A percentile compares a stretch with the other conserved stretches of the same genome.
Conservation (phyloP, 2,888 invertebrate species). For the Acutogordius australiensis region DNA sequence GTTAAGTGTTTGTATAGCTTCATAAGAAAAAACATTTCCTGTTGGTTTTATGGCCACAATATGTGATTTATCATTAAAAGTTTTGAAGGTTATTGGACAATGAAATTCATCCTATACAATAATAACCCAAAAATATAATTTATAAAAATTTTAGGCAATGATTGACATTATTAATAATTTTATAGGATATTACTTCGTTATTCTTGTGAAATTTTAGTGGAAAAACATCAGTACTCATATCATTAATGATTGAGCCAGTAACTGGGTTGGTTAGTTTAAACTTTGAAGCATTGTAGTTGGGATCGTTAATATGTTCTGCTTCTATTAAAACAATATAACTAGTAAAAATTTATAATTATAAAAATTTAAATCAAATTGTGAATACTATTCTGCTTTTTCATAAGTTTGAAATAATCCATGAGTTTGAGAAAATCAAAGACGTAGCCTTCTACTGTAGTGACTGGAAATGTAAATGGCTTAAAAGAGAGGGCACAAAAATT, state of each 20-base stretch:
- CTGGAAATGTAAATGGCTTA: slow-evolving; percentile 65
- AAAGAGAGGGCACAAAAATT: slow-evolving; percentile 39
- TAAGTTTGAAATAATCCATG: slow-evolving; percentile 12
- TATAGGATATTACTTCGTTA: too few species aligned
- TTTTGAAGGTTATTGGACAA: slow-evolving; percentile 21
- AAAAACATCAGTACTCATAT: slow-evolving; percentile 38
- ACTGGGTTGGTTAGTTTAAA: slow-evolving; percentile 57
- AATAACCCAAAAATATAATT: too few species aligned
- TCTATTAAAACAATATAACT: too few species aligned
- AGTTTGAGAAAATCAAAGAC: slow-evolving; percentile 43
- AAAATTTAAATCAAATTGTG: too few species aligned
- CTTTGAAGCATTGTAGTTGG: too few species aligned
- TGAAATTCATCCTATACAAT: too few species aligned
- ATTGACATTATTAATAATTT: too few species aligned
- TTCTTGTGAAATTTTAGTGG: slow-evolving; percentile 66
- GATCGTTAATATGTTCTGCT: too few species aligned
- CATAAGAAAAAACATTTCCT: slow-evolving; percentile 76
- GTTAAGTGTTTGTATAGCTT: slow-evolving; percentile 63
- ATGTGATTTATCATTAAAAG: slow-evolving; percentile 71
- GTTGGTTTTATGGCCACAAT: slow-evolving; percentile 60
- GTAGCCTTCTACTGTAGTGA: slow-evolving; percentile 59
- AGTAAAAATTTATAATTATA: too few species aligned
- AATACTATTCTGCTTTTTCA: background rate
- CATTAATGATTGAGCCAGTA: slow-evolving; percentile 53
- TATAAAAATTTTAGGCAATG: too few species aligned